Evolutionary conservation across 1,140 invertebrate species (phyloP), one percentile per base, ranked within the genome.

Genomic region (Bombyx mandarina): DNA sequence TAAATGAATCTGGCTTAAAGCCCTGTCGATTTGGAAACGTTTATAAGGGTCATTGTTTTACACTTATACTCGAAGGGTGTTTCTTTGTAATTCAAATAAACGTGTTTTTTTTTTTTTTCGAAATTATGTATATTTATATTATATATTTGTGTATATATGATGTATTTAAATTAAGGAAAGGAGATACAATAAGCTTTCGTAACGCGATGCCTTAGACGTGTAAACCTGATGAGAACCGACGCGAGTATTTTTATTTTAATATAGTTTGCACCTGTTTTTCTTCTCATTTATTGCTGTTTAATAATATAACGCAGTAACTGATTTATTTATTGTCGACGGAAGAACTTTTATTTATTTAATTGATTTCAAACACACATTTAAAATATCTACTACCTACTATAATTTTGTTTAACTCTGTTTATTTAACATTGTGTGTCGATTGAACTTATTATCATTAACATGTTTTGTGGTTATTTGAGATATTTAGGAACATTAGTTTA

Each of bases 101-200:
- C 79, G 75, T 81, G 75, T 35, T 35, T 35, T 35, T 35, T 35
- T 35, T 35, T 35, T 35, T 35, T 35, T 35, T 80, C 74, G 73
- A 83, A 82, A 83, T 85, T 85, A 82, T 86, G 80, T 86, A 86
- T 86, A 85, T 85, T 35, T 12, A 47, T 47, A 47, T 47, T 47
- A 47, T 47, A 47, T 47, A 47, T 35, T 35, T 35, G 26, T 47
- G 45, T 47, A 47, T 10, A 10, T 82, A 86, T 83, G 79, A 79
- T 82, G 74, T 83, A 83, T 83, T 18, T 86, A 86, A 83, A 83
- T 83, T 85, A 85, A 80, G 82, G 83, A 80, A 80, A 62, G 26
- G 68, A 79, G 79, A 76, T 81, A 81, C 79, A 80, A 71, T 84
- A 85, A 82, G 77, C 80, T 84, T 82, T 85, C 77, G 75, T 85